These are phyloP conservation scores for Ciona savignyi DNA, from an alignment of 23 tunicate species.

Conservation along the genomic window DNA sequence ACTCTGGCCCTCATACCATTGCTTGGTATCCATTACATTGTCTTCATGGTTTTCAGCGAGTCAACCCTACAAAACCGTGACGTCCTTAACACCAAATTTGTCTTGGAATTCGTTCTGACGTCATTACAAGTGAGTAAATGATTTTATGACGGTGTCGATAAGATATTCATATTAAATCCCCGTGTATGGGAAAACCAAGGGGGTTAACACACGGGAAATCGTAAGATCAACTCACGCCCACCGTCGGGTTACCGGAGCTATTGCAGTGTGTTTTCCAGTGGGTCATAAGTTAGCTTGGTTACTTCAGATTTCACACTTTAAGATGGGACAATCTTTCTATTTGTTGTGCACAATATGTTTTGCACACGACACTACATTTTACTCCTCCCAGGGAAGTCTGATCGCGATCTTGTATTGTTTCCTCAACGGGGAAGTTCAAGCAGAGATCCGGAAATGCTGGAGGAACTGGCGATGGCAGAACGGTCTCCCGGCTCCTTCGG, in stretches of 20 bases:
- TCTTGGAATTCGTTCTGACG: conserved; percentile 71
- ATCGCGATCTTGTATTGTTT: conserved; percentile 80
- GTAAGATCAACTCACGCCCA: not conserved
- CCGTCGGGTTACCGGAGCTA: not conserved
- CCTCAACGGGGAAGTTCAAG: conserved; percentile 75
- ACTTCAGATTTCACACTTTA: not conserved
- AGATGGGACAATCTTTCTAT: too few species aligned
- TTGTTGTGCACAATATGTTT: too few species aligned
- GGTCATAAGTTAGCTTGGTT: not conserved
- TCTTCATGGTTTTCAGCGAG: conserved; percentile 46
- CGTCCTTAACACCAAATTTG: not conserved
- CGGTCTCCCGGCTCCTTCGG: conserved; percentile 43
- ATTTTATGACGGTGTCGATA: not conserved
- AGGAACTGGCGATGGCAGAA: conserved; percentile 45
- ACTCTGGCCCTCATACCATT: conserved; percentile 96
- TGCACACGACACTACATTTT: not conserved
- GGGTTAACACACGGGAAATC: too few species aligned
- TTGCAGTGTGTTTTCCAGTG: not conserved
- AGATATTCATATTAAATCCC: not conserved
- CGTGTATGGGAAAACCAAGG: too few species aligned
- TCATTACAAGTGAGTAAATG: conserved; percentile 59
- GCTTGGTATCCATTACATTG: conserved; percentile 95
- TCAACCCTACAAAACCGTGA: not conserved
- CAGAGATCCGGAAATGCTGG: conserved; percentile 53
- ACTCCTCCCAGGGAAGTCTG: conserved; percentile 52